phyloP scores from a whole-genome alignment of 2,888 invertebrate species.

The Lottia scabra region DNA sequence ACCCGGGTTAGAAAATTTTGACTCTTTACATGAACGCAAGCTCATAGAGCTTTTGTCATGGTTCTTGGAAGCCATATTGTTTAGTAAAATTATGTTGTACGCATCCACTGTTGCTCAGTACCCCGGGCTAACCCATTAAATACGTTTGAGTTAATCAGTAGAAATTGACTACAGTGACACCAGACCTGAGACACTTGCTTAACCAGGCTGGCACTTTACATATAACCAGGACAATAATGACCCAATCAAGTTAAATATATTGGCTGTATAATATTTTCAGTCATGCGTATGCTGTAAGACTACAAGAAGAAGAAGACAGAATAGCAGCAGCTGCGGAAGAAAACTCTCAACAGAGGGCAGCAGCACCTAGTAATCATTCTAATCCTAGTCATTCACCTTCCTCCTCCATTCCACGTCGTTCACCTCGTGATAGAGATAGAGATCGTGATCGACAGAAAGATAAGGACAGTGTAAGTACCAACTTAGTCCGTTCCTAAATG shows the following conservation, averaged over 20 bases:
- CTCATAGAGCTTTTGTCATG: too few relatives aligned
- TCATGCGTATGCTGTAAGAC: conserved; percentile 69
- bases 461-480: conserved; percentile 28
- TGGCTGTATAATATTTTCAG: conserved; percentile 51
- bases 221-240: too few relatives aligned
- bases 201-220: too few relatives aligned
- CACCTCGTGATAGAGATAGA: conserved; percentile 14
- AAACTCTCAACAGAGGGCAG: conserved; percentile 25
- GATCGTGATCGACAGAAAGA: conserved; percentile 22
- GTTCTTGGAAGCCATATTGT: too few relatives aligned
- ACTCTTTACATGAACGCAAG: too few relatives aligned
- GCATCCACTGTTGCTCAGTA: too few relatives aligned
- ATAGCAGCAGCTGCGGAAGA: conserved; percentile 44
- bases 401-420: conserved; percentile 12
- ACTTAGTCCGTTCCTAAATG: background rate
- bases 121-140: too few relatives aligned
- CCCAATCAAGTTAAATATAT: background rate
- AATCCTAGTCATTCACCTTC: conserved; percentile 7
- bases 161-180: too few relatives aligned
- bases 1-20: too few relatives aligned
- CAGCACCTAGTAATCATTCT: conserved; percentile 18
- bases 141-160: too few relatives aligned
- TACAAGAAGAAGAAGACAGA: conserved; percentile 71
- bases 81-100: too few relatives aligned
- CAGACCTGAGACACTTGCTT: too few relatives aligned